Conservation (phyloP, 2,888 invertebrate genomes). For the Lasioglossum marginatum region DNA sequence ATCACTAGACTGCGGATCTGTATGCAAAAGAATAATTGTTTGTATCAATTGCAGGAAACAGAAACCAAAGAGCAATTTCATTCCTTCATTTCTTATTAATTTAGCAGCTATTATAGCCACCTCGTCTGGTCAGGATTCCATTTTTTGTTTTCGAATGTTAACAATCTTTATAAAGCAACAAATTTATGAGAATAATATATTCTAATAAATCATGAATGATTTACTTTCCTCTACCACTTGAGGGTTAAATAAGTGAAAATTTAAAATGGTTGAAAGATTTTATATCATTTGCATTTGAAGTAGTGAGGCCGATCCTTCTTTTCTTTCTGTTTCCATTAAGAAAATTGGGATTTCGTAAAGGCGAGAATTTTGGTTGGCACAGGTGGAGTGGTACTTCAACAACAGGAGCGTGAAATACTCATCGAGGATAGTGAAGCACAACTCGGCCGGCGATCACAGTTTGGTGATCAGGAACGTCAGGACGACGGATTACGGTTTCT, state of each 20-base stretch:
- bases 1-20: too few relatives aligned
- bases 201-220: background rate
- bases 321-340: background rate
- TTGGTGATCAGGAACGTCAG: conserved; percentile 89
- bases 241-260: too few relatives aligned
- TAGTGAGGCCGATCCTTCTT: background rate
- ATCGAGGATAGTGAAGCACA: conserved; percentile 84
- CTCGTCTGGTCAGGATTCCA: too few relatives aligned
- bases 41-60: too few relatives aligned
- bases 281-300: background rate
- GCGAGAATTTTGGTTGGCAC: conserved; percentile 28
- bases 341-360: background rate
- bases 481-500: conserved; percentile 90
- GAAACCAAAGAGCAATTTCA: too few relatives aligned
- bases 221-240: background rate
- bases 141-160: too few relatives aligned
- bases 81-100: too few relatives aligned
- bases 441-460: conserved; percentile 87
- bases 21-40: too few relatives aligned
- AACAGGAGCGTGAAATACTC: conserved; percentile 74
- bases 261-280: background rate
- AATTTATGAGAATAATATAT: background rate
- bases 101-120: too few relatives aligned
- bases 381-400: conserved; percentile 84
- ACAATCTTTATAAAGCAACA: too few relatives aligned